A percentile compares a stretch with the other conserved stretches of the same genome.
phyloP scores from a whole-genome alignment of 2,797 vertebrate species.

The Anabacerthia variegaticeps region DNA sequence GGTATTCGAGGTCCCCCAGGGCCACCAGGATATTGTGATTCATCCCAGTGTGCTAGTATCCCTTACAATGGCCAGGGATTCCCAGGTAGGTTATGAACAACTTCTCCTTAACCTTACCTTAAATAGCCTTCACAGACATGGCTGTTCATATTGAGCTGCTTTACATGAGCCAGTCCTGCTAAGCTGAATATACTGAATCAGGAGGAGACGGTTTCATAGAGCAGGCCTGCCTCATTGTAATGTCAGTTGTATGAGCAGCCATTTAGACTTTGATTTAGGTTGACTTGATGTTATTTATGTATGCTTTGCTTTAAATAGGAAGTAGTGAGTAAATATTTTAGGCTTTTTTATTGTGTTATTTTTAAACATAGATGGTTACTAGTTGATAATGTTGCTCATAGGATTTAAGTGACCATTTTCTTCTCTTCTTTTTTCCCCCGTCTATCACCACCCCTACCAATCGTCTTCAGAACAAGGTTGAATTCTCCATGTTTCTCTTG shows the following conservation, averaged over 20 bases:
- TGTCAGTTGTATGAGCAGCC: not conserved
- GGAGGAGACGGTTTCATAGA: not conserved
- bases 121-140: not conserved
- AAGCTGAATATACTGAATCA: not conserved
- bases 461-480: slow-evolving; percentile 73
- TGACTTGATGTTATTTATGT: not conserved
- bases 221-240: not conserved
- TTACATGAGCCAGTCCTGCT: slow-evolving; percentile 14
- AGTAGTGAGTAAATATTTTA: not conserved
- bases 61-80: slow-evolving; percentile 97
- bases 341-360: not conserved
- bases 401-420: slow-evolving; percentile 67
- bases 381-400: slow-evolving; percentile 35
- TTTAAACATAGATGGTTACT: not conserved
- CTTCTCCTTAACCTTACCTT: not conserved
- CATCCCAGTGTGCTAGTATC: slow-evolving; percentile 95
- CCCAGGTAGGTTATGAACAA: slow-evolving; percentile 81
- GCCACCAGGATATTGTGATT: slow-evolving; percentile 93
- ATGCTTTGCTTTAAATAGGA: not conserved
- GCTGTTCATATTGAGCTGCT: not conserved
- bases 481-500: slow-evolving; percentile 64
- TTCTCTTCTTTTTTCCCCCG: slow-evolving; percentile 49
- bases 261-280: not conserved
- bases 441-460: slow-evolving; percentile 16
- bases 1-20: slow-evolving; percentile 91